Base-by-base conservation (phyloP, 2,888 invertebrate genomes). In the Cinara cedri region DNA sequence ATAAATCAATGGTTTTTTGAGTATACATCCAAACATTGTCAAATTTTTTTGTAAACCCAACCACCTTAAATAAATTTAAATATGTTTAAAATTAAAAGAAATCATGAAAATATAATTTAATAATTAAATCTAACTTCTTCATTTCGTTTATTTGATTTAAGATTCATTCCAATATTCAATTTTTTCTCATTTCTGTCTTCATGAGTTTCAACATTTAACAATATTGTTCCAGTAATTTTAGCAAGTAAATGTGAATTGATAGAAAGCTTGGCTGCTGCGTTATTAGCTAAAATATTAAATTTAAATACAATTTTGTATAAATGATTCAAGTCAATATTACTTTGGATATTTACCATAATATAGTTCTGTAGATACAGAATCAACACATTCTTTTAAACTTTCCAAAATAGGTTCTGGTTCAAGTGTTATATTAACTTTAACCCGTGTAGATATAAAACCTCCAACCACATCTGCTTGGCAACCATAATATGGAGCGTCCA, bases 81-180 rank as follows among this genome's bases (percentile, higher is more conserved):
- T n/a, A n/a, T n/a, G n/a, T n/a, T n/a, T n/a, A n/a, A n/a, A 80
- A 55, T 34, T n/a, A 70, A 81, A 34, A 62, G 60, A 68, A 16
- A 60, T n/a, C n/a, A n/a, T n/a, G 14, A 72, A 42, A 34, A 75
- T 24, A n/a, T 54, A 34, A 60, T 68, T 63, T 65, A 51, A 51
- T n/a, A 68, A 21, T 55, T 74, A 84, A 83, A 82, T 92, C 92
- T 88, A 82, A 92, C 92, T 88, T 93, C 90, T 84, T 89, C 88
- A 83, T 89, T 90, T 24, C 86, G 90, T 85, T 94, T 95, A 82
- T 92, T 94, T 84, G 93, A 94, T 86, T 98, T 98, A 26, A 98
- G 88, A 85, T 96, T 95, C 65, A 98, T 88, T 0, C 98, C 98
- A 44, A 98, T 89, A 85, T 97, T 97, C 19, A 91, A 85, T 84